Conservation (phyloP, 64 coral and sea anemone genomes). For the Stylophora pistillata region DNA sequence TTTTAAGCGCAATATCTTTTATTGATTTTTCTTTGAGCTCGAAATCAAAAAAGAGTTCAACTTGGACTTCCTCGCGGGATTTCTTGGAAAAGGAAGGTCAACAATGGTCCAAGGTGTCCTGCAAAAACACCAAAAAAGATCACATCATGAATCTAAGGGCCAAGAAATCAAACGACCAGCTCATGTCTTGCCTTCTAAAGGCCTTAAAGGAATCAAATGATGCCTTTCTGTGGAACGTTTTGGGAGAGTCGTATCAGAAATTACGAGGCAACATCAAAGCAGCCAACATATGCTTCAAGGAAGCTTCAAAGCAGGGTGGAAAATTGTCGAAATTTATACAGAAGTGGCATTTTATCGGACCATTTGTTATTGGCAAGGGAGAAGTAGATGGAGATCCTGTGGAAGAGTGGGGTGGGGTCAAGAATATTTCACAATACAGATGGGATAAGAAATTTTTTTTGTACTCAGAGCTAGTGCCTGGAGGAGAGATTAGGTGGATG, state of each 20-base stretch:
- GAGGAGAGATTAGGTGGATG: constrained; percentile 80
- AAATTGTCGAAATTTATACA: constrained; percentile 73
- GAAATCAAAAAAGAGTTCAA: constrained; percentile 61
- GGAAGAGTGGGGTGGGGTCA: constrained; percentile 88
- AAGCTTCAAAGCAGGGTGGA: constrained; percentile 66
- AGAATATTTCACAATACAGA: constrained; percentile 73
- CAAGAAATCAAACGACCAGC: constrained; percentile 54
- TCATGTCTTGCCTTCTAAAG: constrained; percentile 66
- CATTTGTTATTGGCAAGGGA: constrained; percentile 85
- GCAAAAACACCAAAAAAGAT: constrained; percentile 47
- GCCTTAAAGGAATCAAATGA: constrained; percentile 51
- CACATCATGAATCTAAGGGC: constrained; percentile 71
- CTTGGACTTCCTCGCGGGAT: constrained; percentile 18
- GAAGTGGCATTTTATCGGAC: constrained; percentile 93
- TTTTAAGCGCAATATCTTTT: background rate
- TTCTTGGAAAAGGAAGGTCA: constrained; percentile 76
- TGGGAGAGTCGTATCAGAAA: constrained; percentile 79
- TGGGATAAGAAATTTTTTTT: constrained; percentile 65
- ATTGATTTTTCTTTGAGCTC: background rate
- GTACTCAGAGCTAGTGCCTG: constrained; percentile 71
- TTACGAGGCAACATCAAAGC: constrained; percentile 57
- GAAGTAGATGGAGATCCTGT: constrained; percentile 98
- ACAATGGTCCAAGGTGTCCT: constrained; percentile 29
- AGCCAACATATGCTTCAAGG: constrained; percentile 86
- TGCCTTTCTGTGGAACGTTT: constrained; percentile 68